Conservation (phyloP, 2,797 vertebrate species). For the Microcaecilia unicolor region DNA sequence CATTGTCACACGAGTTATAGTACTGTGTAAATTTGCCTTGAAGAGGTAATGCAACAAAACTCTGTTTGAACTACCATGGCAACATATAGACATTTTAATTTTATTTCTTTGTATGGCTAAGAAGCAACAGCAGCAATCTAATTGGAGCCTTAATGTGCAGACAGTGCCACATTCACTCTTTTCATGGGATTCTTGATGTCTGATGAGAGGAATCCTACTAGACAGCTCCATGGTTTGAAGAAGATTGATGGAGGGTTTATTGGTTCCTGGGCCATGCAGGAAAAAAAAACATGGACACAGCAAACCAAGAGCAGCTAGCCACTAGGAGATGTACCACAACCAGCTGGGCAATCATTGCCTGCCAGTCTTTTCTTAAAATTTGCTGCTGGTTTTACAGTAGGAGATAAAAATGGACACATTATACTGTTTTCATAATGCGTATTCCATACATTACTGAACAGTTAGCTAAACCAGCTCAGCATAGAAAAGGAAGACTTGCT, state of each 20-base stretch:
- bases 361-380: too few species aligned
- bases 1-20: constrained; percentile 24
- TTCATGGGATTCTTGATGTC: constrained; percentile 22
- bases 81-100: constrained; percentile 31
- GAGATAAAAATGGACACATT: too few species aligned
- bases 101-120: constrained; percentile 13
- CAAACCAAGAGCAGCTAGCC: too few species aligned
- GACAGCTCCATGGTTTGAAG: background rate
- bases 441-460: too few species aligned
- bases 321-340: too few species aligned
- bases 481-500: too few species aligned
- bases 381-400: too few species aligned
- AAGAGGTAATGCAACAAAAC: constrained; percentile 25
- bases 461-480: too few species aligned
- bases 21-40: constrained; percentile 28
- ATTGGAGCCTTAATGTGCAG: constrained; percentile 44
- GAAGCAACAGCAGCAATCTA: constrained; percentile 36
- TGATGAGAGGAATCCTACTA: constrained; percentile 11
- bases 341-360: too few species aligned
- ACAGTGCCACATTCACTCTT: constrained; percentile 23
- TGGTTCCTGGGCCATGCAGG: constrained; percentile 15
- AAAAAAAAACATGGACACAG: too few species aligned
- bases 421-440: too few species aligned
- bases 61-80: constrained; percentile 25
- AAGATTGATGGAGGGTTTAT: constrained; percentile 15